Evolutionary conservation across 2,888 invertebrate genomes (phyloP).

Genomic region (Drosophila helvetica): DNA sequence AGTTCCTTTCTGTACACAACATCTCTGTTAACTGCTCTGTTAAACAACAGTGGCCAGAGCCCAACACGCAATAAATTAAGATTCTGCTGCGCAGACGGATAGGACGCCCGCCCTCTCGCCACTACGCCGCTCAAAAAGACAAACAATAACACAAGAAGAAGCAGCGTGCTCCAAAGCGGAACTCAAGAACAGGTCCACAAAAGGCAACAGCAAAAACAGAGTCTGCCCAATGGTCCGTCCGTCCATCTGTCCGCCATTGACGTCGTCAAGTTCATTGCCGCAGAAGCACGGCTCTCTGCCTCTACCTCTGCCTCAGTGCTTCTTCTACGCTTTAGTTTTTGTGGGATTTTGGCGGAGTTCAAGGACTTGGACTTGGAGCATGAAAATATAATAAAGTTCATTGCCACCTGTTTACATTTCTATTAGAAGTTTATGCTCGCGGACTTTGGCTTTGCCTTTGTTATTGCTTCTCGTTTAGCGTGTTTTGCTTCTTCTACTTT

Average conservation of each 20-base stretch:
- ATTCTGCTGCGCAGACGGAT: constrained; percentile 56
- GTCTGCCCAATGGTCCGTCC: constrained; percentile 24
- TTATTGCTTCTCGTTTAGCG: constrained; percentile 15
- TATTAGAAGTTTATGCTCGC: constrained; percentile 46
- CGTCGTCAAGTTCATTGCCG: constrained; percentile 65
- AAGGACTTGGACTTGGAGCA: constrained; percentile 72
- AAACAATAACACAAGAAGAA: constrained; percentile 37
- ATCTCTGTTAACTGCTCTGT: constrained; percentile 5
- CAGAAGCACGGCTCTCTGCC: constrained; percentile 2
- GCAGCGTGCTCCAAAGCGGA: constrained; percentile 38
- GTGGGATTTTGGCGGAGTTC: constrained; percentile 56
- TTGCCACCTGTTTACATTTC: constrained; percentile 75
- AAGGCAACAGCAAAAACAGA: constrained; percentile 29
- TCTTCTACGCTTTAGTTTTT: constrained; percentile 21
- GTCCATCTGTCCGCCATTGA: constrained; percentile 53
- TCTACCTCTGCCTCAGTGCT: not conserved
- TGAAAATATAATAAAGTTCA: constrained; percentile 66
- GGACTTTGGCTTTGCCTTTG: constrained; percentile 23
- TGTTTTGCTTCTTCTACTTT: constrained; percentile 15
- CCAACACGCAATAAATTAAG: constrained; percentile 63
- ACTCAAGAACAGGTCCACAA: constrained; percentile 63
- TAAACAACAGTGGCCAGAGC: constrained; percentile 10
- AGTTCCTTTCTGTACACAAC: not conserved
- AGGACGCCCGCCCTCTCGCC: not conserved
- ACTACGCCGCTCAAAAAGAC: constrained; percentile 10